Conservation (phyloP, 2,888 invertebrate genomes). For the Andrena dorsata region DNA sequence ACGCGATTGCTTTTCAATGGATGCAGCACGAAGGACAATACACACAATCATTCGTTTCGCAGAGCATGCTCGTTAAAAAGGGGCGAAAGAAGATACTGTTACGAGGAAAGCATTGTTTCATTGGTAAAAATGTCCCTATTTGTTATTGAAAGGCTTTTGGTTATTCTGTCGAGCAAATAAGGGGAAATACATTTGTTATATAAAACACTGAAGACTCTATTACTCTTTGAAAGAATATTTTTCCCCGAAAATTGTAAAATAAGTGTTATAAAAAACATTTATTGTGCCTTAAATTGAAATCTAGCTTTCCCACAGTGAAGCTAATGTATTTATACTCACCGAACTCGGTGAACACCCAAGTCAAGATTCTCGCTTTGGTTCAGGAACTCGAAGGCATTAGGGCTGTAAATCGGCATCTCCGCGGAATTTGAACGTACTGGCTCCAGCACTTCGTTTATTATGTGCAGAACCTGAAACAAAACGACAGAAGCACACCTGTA, state of each 20-base stretch:
- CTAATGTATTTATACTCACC: conserved; percentile 86
- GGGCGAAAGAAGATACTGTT: neutral
- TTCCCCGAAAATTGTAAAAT: neutral
- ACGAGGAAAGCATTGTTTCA: neutral
- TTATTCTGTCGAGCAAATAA: neutral
- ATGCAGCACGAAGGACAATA: neutral
- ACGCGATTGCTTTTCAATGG: neutral
- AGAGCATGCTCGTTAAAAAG: neutral
- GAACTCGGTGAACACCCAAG: conserved; percentile 90
- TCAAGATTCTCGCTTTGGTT: conserved; percentile 92
- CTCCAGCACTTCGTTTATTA: conserved; percentile 94
- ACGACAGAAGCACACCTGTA: conserved; percentile 1
- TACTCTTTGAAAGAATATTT: neutral
- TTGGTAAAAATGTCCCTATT: neutral
- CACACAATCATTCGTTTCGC: conserved; percentile 14
- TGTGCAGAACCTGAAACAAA: conserved; percentile 91
- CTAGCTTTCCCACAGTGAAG: neutral
- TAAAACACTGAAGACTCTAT: neutral
- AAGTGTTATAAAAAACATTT: too few species aligned
- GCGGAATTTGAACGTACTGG: conserved; percentile 88
- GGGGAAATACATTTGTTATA: neutral
- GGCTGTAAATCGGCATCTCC: conserved; percentile 90
- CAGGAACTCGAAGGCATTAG: conserved; percentile 92
- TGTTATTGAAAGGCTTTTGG: neutral
- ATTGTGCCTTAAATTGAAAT: too few species aligned